These are phyloP conservation scores for Ophion slaviceki DNA, from an alignment of 2,888 invertebrate species.

Conservation along the genomic window DNA sequence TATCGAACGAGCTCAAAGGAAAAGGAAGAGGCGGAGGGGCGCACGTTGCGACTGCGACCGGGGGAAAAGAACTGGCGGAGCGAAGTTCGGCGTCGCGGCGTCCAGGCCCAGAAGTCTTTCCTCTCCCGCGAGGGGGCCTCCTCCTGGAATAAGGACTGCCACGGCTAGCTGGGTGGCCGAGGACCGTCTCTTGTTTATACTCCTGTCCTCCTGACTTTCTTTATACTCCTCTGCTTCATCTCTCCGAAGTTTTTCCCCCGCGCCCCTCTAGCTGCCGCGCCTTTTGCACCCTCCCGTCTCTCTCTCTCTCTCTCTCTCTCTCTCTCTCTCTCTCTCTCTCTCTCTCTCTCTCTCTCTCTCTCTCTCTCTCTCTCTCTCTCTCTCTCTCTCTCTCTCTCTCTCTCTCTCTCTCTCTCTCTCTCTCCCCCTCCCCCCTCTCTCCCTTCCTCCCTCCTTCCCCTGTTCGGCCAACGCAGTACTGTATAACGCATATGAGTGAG, in stretches of 20 bases:
- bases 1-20: slow-evolving; percentile 79
- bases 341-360: too few species aligned
- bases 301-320: too few species aligned
- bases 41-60: slow-evolving; percentile 32
- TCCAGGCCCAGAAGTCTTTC: slow-evolving; percentile 55
- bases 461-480: slow-evolving; percentile 4
- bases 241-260: slow-evolving; percentile 46
- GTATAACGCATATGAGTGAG: too few species aligned
- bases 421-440: too few species aligned
- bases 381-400: too few species aligned
- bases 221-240: slow-evolving; percentile 68
- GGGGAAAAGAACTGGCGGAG: slow-evolving; percentile 65
- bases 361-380: too few species aligned
- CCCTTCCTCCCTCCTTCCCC: slow-evolving; percentile 17
- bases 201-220: slow-evolving; percentile 71
- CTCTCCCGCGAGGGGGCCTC: slow-evolving; percentile 51
- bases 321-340: too few species aligned
- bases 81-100: slow-evolving; percentile 63
- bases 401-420: too few species aligned
- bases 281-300: too few species aligned
- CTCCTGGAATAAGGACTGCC: slow-evolving; percentile 65
- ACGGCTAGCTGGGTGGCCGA: slow-evolving; percentile 81
- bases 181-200: slow-evolving; percentile 77
- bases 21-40: slow-evolving; percentile 4
- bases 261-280: slow-evolving; percentile 50